These are phyloP conservation scores for Orthonevra nobilis DNA, from an alignment of 2,888 invertebrate species.

Conservation along the genomic window DNA sequence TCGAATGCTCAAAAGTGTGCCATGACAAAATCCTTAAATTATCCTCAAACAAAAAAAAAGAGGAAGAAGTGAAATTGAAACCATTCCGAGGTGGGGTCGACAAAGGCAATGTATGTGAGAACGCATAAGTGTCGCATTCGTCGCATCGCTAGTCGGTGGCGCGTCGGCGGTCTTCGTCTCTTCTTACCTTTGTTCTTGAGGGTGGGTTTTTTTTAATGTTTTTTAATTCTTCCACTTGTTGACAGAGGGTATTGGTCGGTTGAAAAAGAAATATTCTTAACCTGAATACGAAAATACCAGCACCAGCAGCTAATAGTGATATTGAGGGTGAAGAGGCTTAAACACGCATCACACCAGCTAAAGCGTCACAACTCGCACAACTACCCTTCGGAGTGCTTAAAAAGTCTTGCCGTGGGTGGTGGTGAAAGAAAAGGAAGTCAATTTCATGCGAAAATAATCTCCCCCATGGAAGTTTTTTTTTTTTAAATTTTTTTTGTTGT, in stretches of 20 bases:
- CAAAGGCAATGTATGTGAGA: conserved; percentile 33
- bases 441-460: conserved; percentile 70
- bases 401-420: conserved; percentile 9
- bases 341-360: conserved; percentile 61
- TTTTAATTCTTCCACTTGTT: conserved; percentile 60
- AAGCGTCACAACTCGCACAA: conserved; percentile 15
- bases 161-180: conserved; percentile 28
- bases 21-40: conserved; percentile 33
- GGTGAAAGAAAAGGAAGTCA: conserved; percentile 56
- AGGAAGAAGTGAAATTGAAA: conserved; percentile 60
- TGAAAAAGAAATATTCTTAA: not conserved
- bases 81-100: conserved; percentile 5
- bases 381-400: conserved; percentile 51
- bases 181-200: conserved; percentile 36
- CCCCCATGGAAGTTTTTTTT: conserved; percentile 50
- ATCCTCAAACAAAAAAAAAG: too few species aligned
- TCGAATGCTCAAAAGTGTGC: conserved; percentile 49
- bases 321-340: conserved; percentile 60
- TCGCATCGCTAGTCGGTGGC: conserved; percentile 15
- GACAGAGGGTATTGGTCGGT: conserved; percentile 41
- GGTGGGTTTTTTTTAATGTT: conserved; percentile 35
- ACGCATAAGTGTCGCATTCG: conserved; percentile 54
- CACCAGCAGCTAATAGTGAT: conserved; percentile 63
- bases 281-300: conserved; percentile 41
- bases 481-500: conserved; percentile 39